phyloP scores from a whole-genome alignment of 2,797 vertebrate species.

The Gambelia wislizenii region DNA sequence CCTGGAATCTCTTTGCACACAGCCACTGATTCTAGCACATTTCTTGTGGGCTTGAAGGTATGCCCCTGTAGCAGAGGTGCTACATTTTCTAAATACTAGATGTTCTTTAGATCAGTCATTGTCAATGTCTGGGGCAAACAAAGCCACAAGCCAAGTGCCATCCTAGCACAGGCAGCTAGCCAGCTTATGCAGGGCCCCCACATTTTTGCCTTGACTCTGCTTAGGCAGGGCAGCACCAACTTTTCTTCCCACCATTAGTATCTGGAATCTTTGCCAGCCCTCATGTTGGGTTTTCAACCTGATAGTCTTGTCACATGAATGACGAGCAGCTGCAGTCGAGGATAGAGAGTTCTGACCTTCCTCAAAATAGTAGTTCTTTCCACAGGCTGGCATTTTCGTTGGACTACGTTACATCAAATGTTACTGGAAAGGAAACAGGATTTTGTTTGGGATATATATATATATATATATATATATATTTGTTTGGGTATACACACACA shows the following conservation, averaged over 20 bases:
- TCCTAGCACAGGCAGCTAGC: not conserved
- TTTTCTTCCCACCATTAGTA: not conserved
- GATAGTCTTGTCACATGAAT: not conserved
- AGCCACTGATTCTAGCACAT: not conserved
- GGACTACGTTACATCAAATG: constrained; percentile 28
- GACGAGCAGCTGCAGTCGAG: not conserved
- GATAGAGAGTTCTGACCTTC: not conserved
- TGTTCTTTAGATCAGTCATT: not conserved
- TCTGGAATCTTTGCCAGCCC: not conserved
- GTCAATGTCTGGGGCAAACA: not conserved
- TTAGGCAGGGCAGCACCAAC: not conserved
- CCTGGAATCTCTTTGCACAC: not conserved
- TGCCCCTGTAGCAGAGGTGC: not conserved
- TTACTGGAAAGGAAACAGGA: constrained; percentile 30
- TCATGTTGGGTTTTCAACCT: not conserved
- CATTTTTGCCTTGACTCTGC: not conserved
- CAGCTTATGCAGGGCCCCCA: not conserved
- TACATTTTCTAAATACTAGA: not conserved
- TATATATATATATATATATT: too few species aligned
- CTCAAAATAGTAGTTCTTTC: constrained; percentile 12
- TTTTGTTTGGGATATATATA: too few species aligned
- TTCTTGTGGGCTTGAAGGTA: too few species aligned
- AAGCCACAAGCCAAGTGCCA: not conserved
- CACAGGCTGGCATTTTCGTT: constrained; percentile 24
- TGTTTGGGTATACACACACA: too few species aligned